Conservation (phyloP, 2,797 vertebrate genomes). For the Prunella strophiata region DNA sequence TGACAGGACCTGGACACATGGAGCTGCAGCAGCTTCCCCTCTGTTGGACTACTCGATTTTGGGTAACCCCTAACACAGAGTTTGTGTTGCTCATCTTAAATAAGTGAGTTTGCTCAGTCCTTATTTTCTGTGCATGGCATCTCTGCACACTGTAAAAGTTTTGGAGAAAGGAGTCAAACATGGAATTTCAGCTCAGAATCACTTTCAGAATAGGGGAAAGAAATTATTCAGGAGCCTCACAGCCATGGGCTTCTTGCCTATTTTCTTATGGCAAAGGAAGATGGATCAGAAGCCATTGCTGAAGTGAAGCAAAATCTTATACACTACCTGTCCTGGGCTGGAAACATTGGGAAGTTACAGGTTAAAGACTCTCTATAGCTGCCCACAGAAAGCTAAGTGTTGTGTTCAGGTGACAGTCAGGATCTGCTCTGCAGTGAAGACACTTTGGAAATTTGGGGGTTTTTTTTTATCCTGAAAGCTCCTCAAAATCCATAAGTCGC, state of each 20-base stretch:
- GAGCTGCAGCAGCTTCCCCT: background rate
- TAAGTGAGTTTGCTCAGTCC: background rate
- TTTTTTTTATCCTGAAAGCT: conserved; percentile 9
- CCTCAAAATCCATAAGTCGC: conserved; percentile 42
- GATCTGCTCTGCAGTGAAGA: background rate
- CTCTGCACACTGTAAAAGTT: background rate
- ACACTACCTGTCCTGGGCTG: background rate
- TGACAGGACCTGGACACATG: fast-evolving
- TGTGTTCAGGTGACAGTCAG: background rate
- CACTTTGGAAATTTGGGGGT: background rate
- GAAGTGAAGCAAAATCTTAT: background rate
- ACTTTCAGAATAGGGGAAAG: background rate
- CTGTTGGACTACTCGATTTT: background rate
- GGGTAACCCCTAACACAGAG: background rate
- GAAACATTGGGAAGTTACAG: background rate
- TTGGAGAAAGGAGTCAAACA: background rate
- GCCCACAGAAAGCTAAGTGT: background rate
- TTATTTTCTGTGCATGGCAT: background rate
- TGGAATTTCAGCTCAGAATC: background rate
- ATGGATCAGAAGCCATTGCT: background rate
- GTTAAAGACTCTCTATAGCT: background rate
- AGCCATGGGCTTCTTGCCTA: background rate
- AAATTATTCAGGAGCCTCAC: background rate
- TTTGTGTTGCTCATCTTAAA: background rate
- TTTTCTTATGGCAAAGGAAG: background rate